These are phyloP conservation scores for Peromyscus eremicus DNA, from an alignment of 2,797 vertebrate species.

Conservation along the genomic window DNA sequence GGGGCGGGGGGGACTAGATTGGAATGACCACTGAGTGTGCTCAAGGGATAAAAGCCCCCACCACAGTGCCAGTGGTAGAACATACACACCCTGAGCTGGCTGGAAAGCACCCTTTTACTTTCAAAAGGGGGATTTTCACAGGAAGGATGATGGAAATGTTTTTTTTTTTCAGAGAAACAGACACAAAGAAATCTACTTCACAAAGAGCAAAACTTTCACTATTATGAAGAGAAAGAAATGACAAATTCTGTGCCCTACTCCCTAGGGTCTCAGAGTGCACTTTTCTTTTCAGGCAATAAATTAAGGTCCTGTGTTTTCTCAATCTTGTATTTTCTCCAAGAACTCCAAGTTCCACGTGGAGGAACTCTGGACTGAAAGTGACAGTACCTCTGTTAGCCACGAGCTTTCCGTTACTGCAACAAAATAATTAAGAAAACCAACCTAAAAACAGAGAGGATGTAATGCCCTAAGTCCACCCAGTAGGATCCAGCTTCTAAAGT, in stretches of 20 bases:
- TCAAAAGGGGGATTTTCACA: constrained; percentile 55
- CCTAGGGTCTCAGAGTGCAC: neutral
- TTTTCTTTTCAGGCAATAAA: neutral
- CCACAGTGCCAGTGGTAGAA: neutral
- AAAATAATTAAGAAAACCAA: neutral
- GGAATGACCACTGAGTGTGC: constrained; percentile 9
- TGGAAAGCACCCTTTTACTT: constrained; percentile 28
- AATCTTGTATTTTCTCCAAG: neutral
- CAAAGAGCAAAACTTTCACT: constrained; percentile 43
- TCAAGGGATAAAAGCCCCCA: neutral
- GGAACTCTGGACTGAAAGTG: neutral
- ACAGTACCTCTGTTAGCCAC: neutral
- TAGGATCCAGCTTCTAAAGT: neutral
- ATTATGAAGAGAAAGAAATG: constrained; percentile 34
- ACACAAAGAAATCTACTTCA: constrained; percentile 40
- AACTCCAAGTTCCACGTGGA: neutral
- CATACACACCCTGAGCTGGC: neutral
- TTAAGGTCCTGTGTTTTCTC: neutral
- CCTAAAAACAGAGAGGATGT: neutral
- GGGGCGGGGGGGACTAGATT: neutral
- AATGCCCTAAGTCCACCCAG: neutral
- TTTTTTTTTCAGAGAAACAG: constrained; percentile 41
- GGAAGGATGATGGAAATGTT: neutral
- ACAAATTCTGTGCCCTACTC: neutral
- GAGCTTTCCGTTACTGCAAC: neutral